Percentiles rank a stretch among this genome's conserved stretches.
Evolutionary conservation across 1,140 invertebrate genomes (phyloP).

Genomic region (Lamellibrachia luymesi): DNA sequence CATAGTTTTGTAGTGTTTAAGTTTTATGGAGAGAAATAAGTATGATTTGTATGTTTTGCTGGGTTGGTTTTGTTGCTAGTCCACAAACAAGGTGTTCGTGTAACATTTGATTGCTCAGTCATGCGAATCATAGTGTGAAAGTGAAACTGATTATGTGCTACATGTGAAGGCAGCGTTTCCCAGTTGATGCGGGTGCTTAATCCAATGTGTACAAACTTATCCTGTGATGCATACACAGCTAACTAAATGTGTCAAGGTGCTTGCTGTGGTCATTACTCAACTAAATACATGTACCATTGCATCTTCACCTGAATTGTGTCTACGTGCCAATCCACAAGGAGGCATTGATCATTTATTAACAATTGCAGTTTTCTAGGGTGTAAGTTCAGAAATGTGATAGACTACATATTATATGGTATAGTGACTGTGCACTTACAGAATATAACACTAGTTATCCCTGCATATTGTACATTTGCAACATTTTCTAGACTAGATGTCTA

Average conservation of each 20-base stretch:
- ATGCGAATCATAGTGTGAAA: not conserved
- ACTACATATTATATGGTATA: not conserved
- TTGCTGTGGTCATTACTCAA: not conserved
- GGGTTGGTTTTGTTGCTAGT: not conserved
- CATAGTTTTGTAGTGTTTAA: constrained; percentile 5
- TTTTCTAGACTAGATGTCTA: not conserved
- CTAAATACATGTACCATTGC: not conserved
- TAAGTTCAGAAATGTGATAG: not conserved
- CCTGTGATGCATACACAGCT: not conserved
- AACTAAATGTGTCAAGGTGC: not conserved
- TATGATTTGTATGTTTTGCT: not conserved
- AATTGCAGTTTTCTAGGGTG: not conserved
- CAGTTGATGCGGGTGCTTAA: not conserved
- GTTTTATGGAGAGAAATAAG: not conserved
- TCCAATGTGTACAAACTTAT: not conserved
- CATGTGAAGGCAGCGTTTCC: not conserved
- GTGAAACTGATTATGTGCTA: constrained; percentile 5
- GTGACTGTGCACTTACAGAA: not conserved
- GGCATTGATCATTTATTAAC: not conserved
- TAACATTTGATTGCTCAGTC: not conserved
- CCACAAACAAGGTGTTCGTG: not conserved
- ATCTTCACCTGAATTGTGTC: not conserved
- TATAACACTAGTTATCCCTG: not conserved
- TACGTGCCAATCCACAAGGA: not conserved
- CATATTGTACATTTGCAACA: not conserved